phyloP scores from a whole-genome alignment of 2,797 vertebrate genomes.

The Potorous gilbertii region DNA sequence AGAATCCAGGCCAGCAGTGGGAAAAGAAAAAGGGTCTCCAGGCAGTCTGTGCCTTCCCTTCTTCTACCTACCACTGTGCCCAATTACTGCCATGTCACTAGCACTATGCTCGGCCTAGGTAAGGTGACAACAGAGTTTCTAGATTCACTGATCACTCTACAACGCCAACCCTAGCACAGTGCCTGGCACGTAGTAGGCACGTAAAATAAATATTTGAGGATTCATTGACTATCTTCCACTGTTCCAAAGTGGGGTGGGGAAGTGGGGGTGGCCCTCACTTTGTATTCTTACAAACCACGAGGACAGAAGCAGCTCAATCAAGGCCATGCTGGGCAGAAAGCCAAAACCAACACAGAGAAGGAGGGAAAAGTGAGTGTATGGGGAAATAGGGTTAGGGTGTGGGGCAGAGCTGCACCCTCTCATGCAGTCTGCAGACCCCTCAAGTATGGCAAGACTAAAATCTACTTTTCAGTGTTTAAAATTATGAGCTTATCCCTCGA shows the following conservation, averaged over 20 bases:
- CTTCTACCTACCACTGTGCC: background rate
- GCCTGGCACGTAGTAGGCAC: background rate
- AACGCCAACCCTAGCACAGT: background rate
- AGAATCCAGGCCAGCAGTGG: background rate
- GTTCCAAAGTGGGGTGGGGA: background rate
- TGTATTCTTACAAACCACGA: conserved; percentile 13
- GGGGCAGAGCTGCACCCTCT: background rate
- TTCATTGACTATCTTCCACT: background rate
- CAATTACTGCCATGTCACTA: background rate
- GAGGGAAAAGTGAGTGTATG: background rate
- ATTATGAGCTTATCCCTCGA: background rate
- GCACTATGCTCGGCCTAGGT: background rate
- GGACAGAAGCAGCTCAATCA: conserved; percentile 51
- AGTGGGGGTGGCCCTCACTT: conserved; percentile 27
- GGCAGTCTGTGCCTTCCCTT: background rate
- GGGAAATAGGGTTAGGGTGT: background rate
- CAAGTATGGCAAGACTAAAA: background rate
- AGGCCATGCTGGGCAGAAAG: conserved; percentile 57
- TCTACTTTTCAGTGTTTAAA: background rate
- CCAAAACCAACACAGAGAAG: conserved; percentile 65
- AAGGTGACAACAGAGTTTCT: background rate
- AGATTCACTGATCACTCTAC: background rate
- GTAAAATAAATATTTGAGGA: background rate
- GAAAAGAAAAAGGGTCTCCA: background rate
- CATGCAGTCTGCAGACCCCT: background rate